Evolutionary conservation across 92 coral and sea anemone genomes (phyloP), one percentile per base, ranked within the genome.

Genomic region (Siderastrea siderea): DNA sequence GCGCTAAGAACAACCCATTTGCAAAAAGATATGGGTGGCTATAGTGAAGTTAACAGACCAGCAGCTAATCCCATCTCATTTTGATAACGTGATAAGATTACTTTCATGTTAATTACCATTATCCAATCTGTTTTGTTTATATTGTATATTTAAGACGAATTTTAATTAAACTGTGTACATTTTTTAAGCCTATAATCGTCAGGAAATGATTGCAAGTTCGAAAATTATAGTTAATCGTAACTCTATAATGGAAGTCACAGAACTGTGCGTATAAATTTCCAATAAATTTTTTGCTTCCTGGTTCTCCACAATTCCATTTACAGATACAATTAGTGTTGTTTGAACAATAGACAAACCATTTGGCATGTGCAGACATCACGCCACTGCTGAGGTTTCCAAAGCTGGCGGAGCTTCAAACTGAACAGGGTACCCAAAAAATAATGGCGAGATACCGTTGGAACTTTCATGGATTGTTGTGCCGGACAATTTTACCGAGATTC

Each of bases 361-460:
- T 16, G 43, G 19, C 57, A 50, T 67, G 73, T 17, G 15, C 53
- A 58, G 68, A 63, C 62, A 64, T 44, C 82, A 77, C 70, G 82
- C 70, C 17, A 6, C 16, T 38, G 49, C 10, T 67, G 72, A 49
- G 66, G 66, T 13, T 7, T 53, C 57, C 57, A 44, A 68, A 6
- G 50, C 46, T 0, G 13, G 50, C 16, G 26, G 16, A 13, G 66
- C 38, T 26, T 26, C 38, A 26, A 26, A 26, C 38, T 26, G 38
- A 26, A 26, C 38, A 26, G 38, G 38, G 38, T 26, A 26, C 38
- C 38, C 38, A 26, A 26, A 26, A 26, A 26, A 26, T 26, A 26
- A 26, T 26, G 0, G 0, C 38, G 38, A 26, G 38, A 26, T 26
- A 26, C 38, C 38, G 38, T 26, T 26, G 38, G 38, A 26, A 26